Base-by-base conservation (phyloP, 2,797 vertebrate genomes). In the Macropus fuliginosus region DNA sequence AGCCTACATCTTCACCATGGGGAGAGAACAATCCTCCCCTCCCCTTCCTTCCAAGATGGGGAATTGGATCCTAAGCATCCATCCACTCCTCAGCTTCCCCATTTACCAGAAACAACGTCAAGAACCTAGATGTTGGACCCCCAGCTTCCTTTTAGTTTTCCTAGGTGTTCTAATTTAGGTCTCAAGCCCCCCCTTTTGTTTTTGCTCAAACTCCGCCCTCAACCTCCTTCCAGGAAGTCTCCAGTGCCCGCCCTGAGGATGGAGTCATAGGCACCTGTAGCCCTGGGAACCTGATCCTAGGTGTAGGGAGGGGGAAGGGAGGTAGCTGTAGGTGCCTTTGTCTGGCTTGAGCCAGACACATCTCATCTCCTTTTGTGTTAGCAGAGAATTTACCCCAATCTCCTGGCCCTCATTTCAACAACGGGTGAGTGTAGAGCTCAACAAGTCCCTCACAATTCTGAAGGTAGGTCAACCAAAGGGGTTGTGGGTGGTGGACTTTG, bases 211-310 rank as follows among this genome's bases (percentile, higher is more conserved):
- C 91, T 34, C 96, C 95, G 59, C 94, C 96, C 91, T 95, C 89
- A 46, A 11, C 55, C 54, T 91, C 94, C 92, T 91, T 66, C 56
- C 62, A 81, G 40, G 40, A 81, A 81, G 59, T 95, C 91, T 96
- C 91, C 55, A 29, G 94, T 40, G 90, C 95, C 95, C 91, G 54
- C 97, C 94, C 94, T 95, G 97, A 97, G 98, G 98, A 96, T 98
- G 97, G 98, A 98, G 96, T 98, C 97, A 94, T 95, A 96, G 28
- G 95, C 97, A 97, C 96, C 96, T 97, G 97, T 96, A 94, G 96
- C 97, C 74, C 46, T 91, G 97, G 97, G 97, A 97, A 97, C 97
- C 96, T 95, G 98, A 98, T 95, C 97, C 95, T 97, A 81, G 98
- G 97, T 97, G 97, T 46, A 46, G 96, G 96, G 95, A n/a, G 93